Percentiles rank a stretch among this genome's conserved stretches.
These are phyloP conservation scores for Sphecodes monilicornis DNA, from an alignment of 2,888 invertebrate genomes.

Conservation along the genomic window DNA sequence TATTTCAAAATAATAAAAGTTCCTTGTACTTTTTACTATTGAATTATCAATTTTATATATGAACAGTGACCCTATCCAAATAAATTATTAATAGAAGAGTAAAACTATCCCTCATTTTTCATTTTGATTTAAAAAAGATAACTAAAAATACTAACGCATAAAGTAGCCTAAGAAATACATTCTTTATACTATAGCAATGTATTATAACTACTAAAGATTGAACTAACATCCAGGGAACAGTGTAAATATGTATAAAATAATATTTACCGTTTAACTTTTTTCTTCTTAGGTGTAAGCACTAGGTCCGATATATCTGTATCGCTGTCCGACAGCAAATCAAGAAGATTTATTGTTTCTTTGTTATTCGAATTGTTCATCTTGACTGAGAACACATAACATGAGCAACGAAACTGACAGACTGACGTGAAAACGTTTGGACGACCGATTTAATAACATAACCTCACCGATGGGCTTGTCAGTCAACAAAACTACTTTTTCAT, in stretches of 20 bases:
- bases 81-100: too few species aligned
- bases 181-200: not conserved
- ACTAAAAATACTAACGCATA: not conserved
- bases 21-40: too few species aligned
- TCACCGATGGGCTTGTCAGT: slow-evolving; percentile 6
- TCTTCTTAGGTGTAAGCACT: slow-evolving; percentile 86
- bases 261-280: slow-evolving; percentile 86
- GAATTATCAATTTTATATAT: too few species aligned
- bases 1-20: not conserved
- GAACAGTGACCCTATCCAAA: too few species aligned
- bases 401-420: slow-evolving; percentile 37
- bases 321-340: slow-evolving; percentile 87
- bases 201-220: not conserved
- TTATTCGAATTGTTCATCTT: slow-evolving; percentile 82
- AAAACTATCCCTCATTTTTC: too few species aligned
- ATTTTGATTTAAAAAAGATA: not conserved
- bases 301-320: slow-evolving; percentile 87
- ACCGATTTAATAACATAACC: slow-evolving; percentile 61
- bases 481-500: slow-evolving; percentile 16
- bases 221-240: not conserved
- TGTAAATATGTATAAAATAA: not conserved
- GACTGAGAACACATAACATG: slow-evolving; percentile 25
- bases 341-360: slow-evolving; percentile 88
- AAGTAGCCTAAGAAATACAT: not conserved
- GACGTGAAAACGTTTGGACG: slow-evolving; percentile 22